Conservation (phyloP, 2,113 vertebrate genomes). For the Aviceda subcristata region DNA sequence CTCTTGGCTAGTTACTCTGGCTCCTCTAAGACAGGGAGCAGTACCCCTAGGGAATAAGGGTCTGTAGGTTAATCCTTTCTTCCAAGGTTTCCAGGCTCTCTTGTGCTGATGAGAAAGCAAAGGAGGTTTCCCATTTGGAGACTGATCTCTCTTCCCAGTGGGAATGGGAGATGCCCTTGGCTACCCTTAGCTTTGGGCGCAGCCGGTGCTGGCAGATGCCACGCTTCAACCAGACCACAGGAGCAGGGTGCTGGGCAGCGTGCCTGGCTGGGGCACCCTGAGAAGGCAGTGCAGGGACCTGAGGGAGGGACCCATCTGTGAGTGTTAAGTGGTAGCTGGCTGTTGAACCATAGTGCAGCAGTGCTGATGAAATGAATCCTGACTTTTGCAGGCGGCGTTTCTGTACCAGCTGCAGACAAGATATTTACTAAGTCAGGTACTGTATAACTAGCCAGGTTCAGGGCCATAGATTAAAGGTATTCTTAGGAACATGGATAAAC, state of each 20-base stretch:
- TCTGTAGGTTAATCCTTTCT: neutral
- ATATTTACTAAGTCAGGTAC: constrained; percentile 91
- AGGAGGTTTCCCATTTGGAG: neutral
- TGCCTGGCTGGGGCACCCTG: neutral
- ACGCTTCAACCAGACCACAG: neutral
- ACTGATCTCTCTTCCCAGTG: neutral
- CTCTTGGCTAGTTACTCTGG: neutral
- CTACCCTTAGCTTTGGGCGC: neutral
- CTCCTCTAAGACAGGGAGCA: neutral
- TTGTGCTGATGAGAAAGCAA: neutral
- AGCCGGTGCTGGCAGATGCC: neutral
- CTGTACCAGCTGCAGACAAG: constrained; percentile 84
- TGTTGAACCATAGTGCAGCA: neutral
- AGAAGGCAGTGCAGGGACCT: too few species aligned
- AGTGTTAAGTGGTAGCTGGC: neutral
- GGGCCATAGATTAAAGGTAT: neutral
- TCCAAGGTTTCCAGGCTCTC: neutral
- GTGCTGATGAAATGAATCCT: neutral
- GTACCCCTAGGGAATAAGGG: neutral
- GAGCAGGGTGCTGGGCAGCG: neutral
- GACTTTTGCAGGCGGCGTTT: constrained; percentile 79
- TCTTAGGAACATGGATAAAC: neutral
- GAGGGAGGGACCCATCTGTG: neutral
- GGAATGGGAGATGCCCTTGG: neutral
- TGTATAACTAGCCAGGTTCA: neutral